These are phyloP conservation scores for Epizoanthus fatuus DNA, from an alignment of 92 coral and sea anemone species.

Conservation along the genomic window DNA sequence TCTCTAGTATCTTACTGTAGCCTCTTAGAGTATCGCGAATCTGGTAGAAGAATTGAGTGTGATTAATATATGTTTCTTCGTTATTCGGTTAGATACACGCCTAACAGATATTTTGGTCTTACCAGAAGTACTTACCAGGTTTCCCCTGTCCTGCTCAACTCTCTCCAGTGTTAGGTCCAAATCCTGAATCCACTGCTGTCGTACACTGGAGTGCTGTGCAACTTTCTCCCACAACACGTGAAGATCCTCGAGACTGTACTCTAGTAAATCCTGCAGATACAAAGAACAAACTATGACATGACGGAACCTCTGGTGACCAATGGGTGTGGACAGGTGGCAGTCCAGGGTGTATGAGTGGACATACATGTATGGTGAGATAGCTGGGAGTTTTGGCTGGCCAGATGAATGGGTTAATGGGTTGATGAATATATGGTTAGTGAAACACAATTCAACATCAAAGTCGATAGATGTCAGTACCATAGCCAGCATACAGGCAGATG, in stretches of 20 bases:
- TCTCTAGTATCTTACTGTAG: constrained; percentile 82
- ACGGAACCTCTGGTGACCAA: too few relatives aligned
- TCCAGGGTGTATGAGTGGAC: too few relatives aligned
- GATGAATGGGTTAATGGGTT: too few relatives aligned
- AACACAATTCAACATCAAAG: too few relatives aligned
- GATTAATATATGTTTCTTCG: too few relatives aligned
- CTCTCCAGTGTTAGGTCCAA: constrained; percentile 74
- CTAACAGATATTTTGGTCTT: not conserved
- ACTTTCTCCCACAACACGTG: constrained; percentile 82
- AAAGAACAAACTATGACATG: not conserved
- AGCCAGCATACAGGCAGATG: too few relatives aligned
- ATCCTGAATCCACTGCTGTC: constrained; percentile 88
- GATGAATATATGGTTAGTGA: too few relatives aligned
- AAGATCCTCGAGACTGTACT: constrained; percentile 76
- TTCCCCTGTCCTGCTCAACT: constrained; percentile 87
- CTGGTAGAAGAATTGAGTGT: constrained; percentile 46
- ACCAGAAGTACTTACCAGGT: constrained; percentile 65
- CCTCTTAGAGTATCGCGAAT: constrained; percentile 89
- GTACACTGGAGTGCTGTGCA: constrained; percentile 71
- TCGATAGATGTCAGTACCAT: too few relatives aligned
- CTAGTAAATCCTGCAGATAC: constrained; percentile 77
- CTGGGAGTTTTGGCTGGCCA: too few relatives aligned
- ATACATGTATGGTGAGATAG: too few relatives aligned
- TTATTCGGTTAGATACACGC: too few relatives aligned
- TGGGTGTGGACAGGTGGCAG: too few relatives aligned